Base-by-base conservation (phyloP, 2,797 vertebrate species). In the Onychomys leucogaster region DNA sequence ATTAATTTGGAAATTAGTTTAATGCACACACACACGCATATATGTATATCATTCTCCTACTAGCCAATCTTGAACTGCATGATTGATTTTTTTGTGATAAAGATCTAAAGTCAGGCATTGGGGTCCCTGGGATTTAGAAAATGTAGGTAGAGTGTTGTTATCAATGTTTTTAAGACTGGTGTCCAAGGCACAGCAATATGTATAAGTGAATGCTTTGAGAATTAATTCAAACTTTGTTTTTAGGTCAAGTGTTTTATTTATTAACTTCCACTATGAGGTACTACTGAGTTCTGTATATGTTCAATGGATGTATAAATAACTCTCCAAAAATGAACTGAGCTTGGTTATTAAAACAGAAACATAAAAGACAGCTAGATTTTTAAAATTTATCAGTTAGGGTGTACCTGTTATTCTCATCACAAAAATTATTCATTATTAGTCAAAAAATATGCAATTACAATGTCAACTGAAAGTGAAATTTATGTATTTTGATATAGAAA, bases 1-100 rank as follows among this genome's bases (percentile, higher is more conserved):
- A 46, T 63, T 95, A 87, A 43, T 71, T 91, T 76, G 59, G 13
- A 85, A 93, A 91, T 84, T 88, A 77, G 34, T 59, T 85, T 57
- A 43, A 7, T 77, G 13, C 5, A 59, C n/a, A n/a, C n/a, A n/a
- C n/a, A n/a, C n/a, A n/a, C n/a, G n/a, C n/a, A n/a, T 4, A 59
- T 6, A 71, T 7, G 37, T 77, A 16, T 69, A 86, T 94, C 29
- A 63, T 9, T 46, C 23, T n/a, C 23, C 29, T 78, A n/a, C 21
- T 78, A n/a, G 25, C 61, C 52, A 4, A 34, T 80, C 10, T 52
- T n/a, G 25, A 43, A 14, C 46, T 46, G 6, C 19, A 34, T 73
- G 27, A 41, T 19, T 1, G n/a, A 52, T 55, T 55, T 34, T 90
- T 91, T 86, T 89, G n/a, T 80, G 32, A 61, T 65, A 34, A 75